Conservation (phyloP, 2,888 invertebrate genomes). For the Melipona bicolor region DNA sequence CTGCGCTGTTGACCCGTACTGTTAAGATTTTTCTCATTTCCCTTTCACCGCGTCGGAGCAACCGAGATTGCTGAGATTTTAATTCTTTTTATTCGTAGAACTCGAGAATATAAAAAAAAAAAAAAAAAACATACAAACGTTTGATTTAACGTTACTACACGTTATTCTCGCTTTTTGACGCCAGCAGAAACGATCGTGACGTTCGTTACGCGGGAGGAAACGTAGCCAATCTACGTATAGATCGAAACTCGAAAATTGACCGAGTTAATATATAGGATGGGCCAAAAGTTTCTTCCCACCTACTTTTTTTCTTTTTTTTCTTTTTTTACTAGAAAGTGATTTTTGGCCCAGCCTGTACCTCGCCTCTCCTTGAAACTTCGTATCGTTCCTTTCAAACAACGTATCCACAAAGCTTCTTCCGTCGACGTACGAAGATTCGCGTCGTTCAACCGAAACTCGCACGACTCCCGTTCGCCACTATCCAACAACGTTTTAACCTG, state of each 20-base stretch:
- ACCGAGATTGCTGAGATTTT: too few relatives aligned
- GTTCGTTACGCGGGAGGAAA: neutral
- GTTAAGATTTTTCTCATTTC: conserved; percentile 1
- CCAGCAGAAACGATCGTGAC: neutral
- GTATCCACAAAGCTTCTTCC: conserved; percentile 33
- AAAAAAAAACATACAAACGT: too few relatives aligned
- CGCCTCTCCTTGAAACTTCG: conserved; percentile 48
- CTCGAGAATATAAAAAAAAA: neutral
- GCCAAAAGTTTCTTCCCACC: too few relatives aligned
- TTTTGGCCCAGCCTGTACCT: conserved; percentile 23
- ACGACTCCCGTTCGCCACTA: conserved; percentile 13
- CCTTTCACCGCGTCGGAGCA: too few relatives aligned
- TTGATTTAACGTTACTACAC: neutral
- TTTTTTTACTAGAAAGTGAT: too few relatives aligned
- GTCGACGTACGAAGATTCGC: conserved; percentile 12
- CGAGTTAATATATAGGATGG: conserved; percentile 21
- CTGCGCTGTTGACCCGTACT: conserved; percentile 29
- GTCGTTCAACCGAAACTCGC: conserved; percentile 24
- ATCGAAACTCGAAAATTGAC: neutral
- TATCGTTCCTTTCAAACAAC: conserved; percentile 50
- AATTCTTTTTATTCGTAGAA: too few relatives aligned
- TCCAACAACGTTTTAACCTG: conserved; percentile 48
- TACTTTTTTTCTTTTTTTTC: too few relatives aligned
- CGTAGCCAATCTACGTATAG: neutral
- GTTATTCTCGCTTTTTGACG: neutral